Percentiles rank a stretch among this genome's conserved stretches.
Evolutionary conservation across 2,113 vertebrate species (phyloP).

Genomic region (Labrus mixtus): DNA sequence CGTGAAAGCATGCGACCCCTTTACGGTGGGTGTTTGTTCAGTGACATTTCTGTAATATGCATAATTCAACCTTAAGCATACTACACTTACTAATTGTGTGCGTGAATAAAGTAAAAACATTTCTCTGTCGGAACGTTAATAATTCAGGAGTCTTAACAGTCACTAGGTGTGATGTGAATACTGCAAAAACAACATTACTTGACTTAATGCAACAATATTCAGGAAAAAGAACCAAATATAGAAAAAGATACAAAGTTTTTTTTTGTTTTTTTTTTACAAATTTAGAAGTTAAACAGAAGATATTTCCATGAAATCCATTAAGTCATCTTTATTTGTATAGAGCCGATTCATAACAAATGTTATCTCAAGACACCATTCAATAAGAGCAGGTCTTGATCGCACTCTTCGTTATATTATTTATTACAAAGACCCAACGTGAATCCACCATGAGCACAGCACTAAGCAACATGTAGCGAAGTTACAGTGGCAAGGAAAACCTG

Average conservation of each 20-base stretch:
- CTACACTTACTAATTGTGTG: constrained; percentile 51
- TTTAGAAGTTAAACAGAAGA: neutral
- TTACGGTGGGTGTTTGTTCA: constrained; percentile 53
- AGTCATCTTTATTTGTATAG: no score
- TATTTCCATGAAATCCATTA: neutral
- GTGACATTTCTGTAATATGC: constrained; percentile 47
- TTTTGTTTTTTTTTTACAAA: no score
- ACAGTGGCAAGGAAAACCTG: no score
- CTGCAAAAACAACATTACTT: constrained; percentile 12
- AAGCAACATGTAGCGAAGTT: no score
- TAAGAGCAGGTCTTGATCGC: no score
- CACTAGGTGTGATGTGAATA: constrained; percentile 14
- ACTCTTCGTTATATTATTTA: no score
- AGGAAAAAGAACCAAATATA: neutral
- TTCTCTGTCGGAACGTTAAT: constrained; percentile 42
- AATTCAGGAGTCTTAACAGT: constrained; percentile 30
- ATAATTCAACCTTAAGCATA: constrained; percentile 53
- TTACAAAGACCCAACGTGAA: no score
- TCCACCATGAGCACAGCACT: no score
- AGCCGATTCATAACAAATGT: no score
- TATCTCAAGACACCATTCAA: no score
- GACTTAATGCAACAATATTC: neutral
- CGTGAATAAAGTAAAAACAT: constrained; percentile 45
- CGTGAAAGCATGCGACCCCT: constrained; percentile 46
- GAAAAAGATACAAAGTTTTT: neutral